These are phyloP conservation scores for Norana najaformis DNA, from an alignment of 2,888 invertebrate genomes.

Conservation along the genomic window DNA sequence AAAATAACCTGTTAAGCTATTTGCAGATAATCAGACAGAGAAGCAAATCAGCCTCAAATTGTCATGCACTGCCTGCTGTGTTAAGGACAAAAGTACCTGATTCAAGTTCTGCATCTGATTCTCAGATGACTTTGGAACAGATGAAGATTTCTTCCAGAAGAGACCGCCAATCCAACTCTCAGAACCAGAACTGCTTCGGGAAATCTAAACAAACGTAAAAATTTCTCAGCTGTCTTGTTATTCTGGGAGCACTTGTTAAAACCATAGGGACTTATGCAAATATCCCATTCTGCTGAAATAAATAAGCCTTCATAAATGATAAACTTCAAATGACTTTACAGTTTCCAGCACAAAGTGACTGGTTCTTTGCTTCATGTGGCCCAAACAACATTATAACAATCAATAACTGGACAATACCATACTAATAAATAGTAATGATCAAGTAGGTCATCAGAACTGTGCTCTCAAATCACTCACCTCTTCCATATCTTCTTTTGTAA, in stretches of 20 bases:
- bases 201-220: not conserved
- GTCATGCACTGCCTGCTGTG: not conserved
- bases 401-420: not conserved
- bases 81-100: not conserved
- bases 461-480: conserved; percentile 28
- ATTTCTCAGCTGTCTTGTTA: not conserved
- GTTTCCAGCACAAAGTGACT: too few relatives aligned
- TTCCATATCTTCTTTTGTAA: conserved; percentile 37
- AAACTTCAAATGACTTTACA: too few relatives aligned
- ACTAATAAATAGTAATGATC: not conserved
- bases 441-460: not conserved
- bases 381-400: not conserved
- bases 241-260: not conserved
- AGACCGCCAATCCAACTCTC: conserved; percentile 40
- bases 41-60: not conserved
- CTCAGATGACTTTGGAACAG: conserved; percentile 44
- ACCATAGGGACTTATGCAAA: too few relatives aligned
- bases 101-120: conserved; percentile 36
- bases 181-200: not conserved
- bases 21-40: too few relatives aligned
- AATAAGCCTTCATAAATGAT: not conserved
- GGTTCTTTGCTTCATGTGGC: too few relatives aligned
- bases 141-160: conserved; percentile 34
- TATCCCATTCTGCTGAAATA: too few relatives aligned
- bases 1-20: too few relatives aligned